Percentiles rank a stretch among this genome's conserved stretches.
Evolutionary conservation across 1,140 invertebrate species (phyloP).

Genomic region (Drosophila burlai): DNA sequence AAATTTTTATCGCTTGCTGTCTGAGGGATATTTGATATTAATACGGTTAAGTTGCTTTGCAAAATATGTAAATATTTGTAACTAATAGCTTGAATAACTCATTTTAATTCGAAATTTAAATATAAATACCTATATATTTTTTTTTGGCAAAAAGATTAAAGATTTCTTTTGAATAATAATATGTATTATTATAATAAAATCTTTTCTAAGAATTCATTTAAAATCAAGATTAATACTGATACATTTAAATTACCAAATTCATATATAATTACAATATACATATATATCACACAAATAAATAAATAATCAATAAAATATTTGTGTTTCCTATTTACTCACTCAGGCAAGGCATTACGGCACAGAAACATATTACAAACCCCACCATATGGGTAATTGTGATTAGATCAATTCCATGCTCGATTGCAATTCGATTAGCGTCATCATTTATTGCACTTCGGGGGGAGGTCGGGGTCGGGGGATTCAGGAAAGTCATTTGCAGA

Average conservation of each 20-base stretch:
- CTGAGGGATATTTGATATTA: background rate
- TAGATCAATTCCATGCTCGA: slow-evolving; percentile 30
- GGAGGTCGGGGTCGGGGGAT: background rate
- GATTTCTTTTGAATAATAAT: no score
- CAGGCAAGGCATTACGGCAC: background rate
- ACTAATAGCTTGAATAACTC: background rate
- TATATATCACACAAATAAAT: background rate
- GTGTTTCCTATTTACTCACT: background rate
- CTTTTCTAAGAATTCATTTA: background rate
- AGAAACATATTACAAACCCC: background rate
- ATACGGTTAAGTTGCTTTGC: background rate
- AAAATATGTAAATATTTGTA: background rate
- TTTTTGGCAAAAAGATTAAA: background rate
- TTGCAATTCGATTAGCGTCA: slow-evolving; percentile 28
- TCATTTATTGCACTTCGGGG: slow-evolving; percentile 29
- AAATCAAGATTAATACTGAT: background rate
- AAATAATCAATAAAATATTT: background rate
- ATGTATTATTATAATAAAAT: background rate
- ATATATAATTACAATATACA: background rate
- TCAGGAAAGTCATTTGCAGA: background rate
- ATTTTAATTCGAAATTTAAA: background rate
- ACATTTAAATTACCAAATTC: no score
- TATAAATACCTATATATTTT: background rate
- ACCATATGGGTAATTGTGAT: slow-evolving; percentile 15
- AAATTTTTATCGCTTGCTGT: background rate